phyloP scores from a whole-genome alignment of 2,113 vertebrate species.

The Ochotona princeps region DNA sequence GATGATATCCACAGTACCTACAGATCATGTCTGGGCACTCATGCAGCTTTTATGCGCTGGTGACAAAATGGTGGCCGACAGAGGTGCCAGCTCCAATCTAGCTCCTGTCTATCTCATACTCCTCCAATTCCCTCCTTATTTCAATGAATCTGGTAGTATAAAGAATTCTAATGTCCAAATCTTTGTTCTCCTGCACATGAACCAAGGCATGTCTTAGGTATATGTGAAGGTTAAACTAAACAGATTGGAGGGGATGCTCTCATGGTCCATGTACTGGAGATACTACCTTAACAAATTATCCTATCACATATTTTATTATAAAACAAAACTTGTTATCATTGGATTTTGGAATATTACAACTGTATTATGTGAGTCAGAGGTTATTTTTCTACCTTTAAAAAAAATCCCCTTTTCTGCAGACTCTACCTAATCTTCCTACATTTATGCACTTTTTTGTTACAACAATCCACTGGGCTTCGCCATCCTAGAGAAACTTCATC shows the following conservation, averaged over 20 bases:
- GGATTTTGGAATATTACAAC: background rate
- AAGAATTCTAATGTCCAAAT: background rate
- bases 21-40: background rate
- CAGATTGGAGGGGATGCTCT: background rate
- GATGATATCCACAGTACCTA: background rate
- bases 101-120: background rate
- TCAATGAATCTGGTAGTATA: background rate
- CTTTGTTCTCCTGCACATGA: background rate
- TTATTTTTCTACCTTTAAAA: background rate
- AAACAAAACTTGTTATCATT: background rate
- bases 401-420: background rate
- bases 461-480: background rate
- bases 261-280: background rate
- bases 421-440: background rate
- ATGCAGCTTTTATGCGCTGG: background rate
- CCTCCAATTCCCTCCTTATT: background rate
- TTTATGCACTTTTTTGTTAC: background rate
- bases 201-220: background rate
- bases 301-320: background rate
- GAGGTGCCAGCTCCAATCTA: background rate
- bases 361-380: background rate
- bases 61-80: background rate
- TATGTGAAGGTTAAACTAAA: background rate
- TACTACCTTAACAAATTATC: background rate
- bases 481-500: background rate